Conservation (phyloP, 2,888 invertebrate species). For the Zaprionus lineosus region DNA sequence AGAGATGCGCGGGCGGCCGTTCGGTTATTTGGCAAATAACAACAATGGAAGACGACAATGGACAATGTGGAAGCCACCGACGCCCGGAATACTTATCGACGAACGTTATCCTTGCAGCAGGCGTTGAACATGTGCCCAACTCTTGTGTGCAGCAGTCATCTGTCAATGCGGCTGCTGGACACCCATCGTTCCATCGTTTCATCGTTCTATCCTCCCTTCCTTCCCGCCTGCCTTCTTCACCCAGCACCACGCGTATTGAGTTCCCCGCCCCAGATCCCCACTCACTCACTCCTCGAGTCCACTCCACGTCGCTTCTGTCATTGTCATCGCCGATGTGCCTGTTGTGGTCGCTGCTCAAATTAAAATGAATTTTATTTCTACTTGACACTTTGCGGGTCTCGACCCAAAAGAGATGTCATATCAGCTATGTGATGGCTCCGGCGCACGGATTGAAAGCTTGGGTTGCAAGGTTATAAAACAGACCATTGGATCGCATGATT, state of each 20-base stretch:
- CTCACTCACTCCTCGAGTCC: no score
- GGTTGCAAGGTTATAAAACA: no score
- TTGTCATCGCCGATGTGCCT: constrained; percentile 7
- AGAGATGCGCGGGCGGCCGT: constrained; percentile 27
- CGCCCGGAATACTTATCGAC: constrained; percentile 42
- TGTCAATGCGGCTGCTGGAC: no score
- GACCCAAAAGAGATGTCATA: constrained; percentile 2
- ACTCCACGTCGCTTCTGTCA: constrained; percentile 16
- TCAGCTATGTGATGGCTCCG: constrained; percentile 11
- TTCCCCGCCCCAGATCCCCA: no score
- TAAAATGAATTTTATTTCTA: constrained; percentile 61
- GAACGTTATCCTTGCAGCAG: constrained; percentile 52
- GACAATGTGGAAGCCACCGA: constrained; percentile 25
- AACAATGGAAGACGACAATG: constrained; percentile 61
- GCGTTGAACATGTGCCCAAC: constrained; percentile 20
- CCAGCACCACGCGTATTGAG: no score
- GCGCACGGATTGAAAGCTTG: no score
- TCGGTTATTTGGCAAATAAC: constrained; percentile 71
- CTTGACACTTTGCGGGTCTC: constrained; percentile 45
- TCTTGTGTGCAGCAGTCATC: constrained; percentile 10
- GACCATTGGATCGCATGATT: constrained; percentile 19
- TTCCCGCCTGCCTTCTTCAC: not conserved
- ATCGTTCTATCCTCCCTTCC: no score
- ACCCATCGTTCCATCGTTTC: no score
- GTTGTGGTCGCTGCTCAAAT: constrained; percentile 50